phyloP scores from a whole-genome alignment of 2,888 invertebrate genomes.

The Capitulum mitella region DNA sequence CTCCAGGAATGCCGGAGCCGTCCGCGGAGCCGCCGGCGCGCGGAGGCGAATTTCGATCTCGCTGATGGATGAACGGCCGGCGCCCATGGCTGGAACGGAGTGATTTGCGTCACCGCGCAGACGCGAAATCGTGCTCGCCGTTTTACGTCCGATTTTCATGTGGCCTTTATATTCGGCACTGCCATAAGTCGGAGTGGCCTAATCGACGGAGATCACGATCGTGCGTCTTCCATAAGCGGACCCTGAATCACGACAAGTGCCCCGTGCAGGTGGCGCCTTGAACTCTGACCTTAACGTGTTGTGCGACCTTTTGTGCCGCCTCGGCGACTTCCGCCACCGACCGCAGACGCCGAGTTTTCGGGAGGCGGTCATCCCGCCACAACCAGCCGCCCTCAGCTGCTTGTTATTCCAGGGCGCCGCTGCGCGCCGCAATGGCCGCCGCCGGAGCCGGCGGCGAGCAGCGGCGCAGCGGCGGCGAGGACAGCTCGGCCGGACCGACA shows the following conservation, averaged over 20 bases:
- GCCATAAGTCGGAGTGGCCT: no score
- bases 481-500: no score
- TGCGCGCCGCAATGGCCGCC: no score
- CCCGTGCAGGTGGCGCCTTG: not conserved
- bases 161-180: not conserved
- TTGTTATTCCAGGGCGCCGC: no score
- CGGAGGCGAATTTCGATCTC: not conserved
- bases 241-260: constrained; percentile 7
- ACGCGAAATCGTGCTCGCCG: not conserved
- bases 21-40: not conserved
- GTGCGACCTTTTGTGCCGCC: not conserved
- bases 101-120: not conserved
- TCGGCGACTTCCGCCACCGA: not conserved
- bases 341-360: no score
- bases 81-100: not conserved
- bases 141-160: not conserved
- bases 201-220: not conserved
- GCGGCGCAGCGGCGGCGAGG: no score
- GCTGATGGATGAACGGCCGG: not conserved
- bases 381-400: no score
- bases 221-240: not conserved
- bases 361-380: no score
- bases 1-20: not conserved
- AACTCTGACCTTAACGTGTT: not conserved
- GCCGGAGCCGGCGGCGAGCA: no score